Conservation (phyloP, 2,797 vertebrate species). For the Triplophysa yarkandensis region DNA sequence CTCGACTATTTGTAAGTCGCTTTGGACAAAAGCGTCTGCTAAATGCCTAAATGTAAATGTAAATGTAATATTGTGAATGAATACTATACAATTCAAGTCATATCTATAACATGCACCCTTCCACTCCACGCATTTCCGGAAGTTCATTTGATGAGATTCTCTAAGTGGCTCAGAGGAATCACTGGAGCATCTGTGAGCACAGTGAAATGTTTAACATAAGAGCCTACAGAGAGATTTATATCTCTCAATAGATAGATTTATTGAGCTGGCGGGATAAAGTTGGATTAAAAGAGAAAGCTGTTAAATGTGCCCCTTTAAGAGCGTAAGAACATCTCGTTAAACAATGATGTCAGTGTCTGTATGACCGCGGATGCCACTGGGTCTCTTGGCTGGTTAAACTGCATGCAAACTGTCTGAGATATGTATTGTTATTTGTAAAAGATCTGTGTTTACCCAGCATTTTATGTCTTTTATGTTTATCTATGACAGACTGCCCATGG, state of each 20-base stretch:
- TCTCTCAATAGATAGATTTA: constrained; percentile 64
- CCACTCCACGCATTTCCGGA: neutral
- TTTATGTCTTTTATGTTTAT: too few species aligned
- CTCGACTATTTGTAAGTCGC: too few species aligned
- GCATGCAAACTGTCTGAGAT: neutral
- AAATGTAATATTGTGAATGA: too few species aligned
- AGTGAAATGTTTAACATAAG: constrained; percentile 18
- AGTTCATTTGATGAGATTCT: neutral
- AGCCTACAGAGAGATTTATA: constrained; percentile 45
- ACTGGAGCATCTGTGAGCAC: constrained; percentile 24
- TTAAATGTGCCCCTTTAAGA: constrained; percentile 65
- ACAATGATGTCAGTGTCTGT: constrained; percentile 14
- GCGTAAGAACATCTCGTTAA: constrained; percentile 59
- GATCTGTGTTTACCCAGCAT: neutral
- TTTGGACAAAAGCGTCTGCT: too few species aligned
- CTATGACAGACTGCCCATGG: constrained; percentile 15
- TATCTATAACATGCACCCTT: neutral
- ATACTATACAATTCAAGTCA: neutral
- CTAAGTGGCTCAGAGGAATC: constrained; percentile 2
- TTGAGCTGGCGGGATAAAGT: constrained; percentile 55
- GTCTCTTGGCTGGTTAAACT: neutral
- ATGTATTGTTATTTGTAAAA: neutral
- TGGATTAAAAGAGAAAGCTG: constrained; percentile 67
- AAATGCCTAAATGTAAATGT: too few species aligned
- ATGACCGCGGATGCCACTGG: neutral